These are phyloP conservation scores for Hydrozoanthus gracilis DNA, from an alignment of 92 coral and sea anemone species.

Conservation along the genomic window DNA sequence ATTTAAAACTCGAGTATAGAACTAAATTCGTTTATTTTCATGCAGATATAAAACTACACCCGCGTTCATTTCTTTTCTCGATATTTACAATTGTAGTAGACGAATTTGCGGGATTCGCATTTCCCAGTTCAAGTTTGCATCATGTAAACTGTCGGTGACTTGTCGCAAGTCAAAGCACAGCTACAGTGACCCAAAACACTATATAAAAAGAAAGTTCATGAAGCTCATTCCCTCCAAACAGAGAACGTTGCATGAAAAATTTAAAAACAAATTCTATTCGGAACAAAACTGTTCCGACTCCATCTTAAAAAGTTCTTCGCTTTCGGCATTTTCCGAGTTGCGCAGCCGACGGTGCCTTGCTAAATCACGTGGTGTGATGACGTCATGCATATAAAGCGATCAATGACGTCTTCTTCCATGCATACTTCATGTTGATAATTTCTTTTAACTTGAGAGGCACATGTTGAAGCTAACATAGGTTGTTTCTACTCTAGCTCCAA, in stretches of 20 bases:
- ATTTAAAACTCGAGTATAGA: no score
- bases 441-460: no score
- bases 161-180: no score
- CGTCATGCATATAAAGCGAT: no score
- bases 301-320: no score
- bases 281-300: background rate
- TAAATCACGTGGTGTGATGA: background rate
- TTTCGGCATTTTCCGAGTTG: background rate
- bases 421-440: no score
- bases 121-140: background rate
- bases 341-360: background rate
- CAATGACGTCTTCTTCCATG: no score
- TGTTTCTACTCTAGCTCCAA: no score
- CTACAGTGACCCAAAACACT: background rate
- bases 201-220: background rate
- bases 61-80: background rate
- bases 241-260: background rate
- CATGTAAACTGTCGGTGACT: no score
- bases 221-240: background rate
- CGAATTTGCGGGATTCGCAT: background rate
- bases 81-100: constrained; percentile 24
- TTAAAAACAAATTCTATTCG: background rate
- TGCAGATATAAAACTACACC: constrained; percentile 40
- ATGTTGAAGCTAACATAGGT: no score
- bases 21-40: constrained; percentile 18